Base-by-base conservation (phyloP, 2,797 vertebrate genomes). In the Enteromius argenteus region DNA sequence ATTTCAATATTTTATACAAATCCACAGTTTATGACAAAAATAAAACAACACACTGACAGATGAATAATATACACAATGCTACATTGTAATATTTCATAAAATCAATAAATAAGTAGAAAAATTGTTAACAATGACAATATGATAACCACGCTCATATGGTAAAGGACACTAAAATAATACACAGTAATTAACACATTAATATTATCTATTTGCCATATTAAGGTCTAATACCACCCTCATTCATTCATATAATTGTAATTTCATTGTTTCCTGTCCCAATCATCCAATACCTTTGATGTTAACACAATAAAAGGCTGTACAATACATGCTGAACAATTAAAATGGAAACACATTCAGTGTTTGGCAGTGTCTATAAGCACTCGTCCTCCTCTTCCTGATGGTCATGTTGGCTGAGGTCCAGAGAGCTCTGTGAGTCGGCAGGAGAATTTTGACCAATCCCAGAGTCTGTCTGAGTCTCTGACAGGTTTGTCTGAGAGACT, bases 401-500 rank as follows among this genome's bases (percentile, higher is more conserved):
- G 21, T 15, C 17, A 15, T 84, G 1, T 62, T 81, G 80, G 39
- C 44, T 87, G 77, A 67, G 80, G 14, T 88, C 81, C 39, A 58
- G 14, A 32, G 81, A 80, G 27, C 64, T 87, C 53, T 44, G 2
- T 1, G 83, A 78, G 32, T 49, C 27, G 17, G 68, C 17, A 19
- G 79, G 58, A 13, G 23, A 37, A 13, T 7, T 62, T 30, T 9
- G 62, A 80, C 27, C 84, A 86, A 69, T 71, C 27, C 80, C 58
- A 68, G 83, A 78, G 51, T 88, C 82, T 10, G 3, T 69, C 42
- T 89, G 30, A 49, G 74, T 64, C 23, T 87, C 83, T 71, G 86
- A 15, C 35, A 64, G 21, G 21, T 94, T 91, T 23, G 73, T 5
- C 68, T 92, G 39, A 39, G 79, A 68, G 21, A 76, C 15, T 73